phyloP scores from a whole-genome alignment of 2,888 invertebrate species.

The Chelonus formosanus region DNA sequence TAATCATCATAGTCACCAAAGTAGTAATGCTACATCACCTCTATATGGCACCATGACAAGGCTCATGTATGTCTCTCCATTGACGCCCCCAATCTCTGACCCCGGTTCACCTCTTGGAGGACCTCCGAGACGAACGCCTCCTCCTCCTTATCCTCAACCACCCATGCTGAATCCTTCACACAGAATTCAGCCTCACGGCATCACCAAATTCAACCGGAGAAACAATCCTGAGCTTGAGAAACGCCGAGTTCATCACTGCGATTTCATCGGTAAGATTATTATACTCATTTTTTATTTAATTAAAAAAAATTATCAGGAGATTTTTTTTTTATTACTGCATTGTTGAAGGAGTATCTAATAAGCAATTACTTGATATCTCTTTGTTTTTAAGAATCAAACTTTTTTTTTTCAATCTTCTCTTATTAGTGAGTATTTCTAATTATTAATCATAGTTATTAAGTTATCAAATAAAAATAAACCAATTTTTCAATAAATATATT shows the following conservation, averaged over 20 bases:
- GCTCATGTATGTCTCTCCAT: slow-evolving; percentile 82
- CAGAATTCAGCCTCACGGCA: slow-evolving; percentile 53
- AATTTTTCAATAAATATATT: too few relatives aligned
- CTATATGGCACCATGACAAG: slow-evolving; percentile 70
- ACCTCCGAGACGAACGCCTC: slow-evolving; percentile 76
- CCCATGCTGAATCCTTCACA: slow-evolving; percentile 57
- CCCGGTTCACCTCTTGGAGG: slow-evolving; percentile 79
- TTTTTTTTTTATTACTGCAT: too few relatives aligned
- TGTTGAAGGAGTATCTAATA: too few relatives aligned
- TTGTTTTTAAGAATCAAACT: too few relatives aligned
- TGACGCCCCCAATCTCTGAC: slow-evolving; percentile 89
- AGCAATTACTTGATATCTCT: too few relatives aligned
- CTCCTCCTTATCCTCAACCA: slow-evolving; percentile 79
- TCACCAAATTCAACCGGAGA: slow-evolving; percentile 84
- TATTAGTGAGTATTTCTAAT: too few relatives aligned
- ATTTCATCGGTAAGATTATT: slow-evolving; percentile 81
- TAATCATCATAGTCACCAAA: slow-evolving; percentile 54
- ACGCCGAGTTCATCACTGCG: slow-evolving; percentile 94
- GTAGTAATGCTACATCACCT: slow-evolving; percentile 63
- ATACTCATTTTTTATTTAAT: not conserved
- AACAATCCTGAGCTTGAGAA: slow-evolving; percentile 98
- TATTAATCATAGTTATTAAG: too few relatives aligned
- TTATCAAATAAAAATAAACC: too few relatives aligned
- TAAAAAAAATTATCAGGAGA: too few relatives aligned
- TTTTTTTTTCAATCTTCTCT: too few relatives aligned